Percentiles rank a stretch among this genome's conserved stretches.
These are phyloP conservation scores for Dicentrarchus labrax DNA, from an alignment of 2,113 vertebrate species.

Conservation along the genomic window DNA sequence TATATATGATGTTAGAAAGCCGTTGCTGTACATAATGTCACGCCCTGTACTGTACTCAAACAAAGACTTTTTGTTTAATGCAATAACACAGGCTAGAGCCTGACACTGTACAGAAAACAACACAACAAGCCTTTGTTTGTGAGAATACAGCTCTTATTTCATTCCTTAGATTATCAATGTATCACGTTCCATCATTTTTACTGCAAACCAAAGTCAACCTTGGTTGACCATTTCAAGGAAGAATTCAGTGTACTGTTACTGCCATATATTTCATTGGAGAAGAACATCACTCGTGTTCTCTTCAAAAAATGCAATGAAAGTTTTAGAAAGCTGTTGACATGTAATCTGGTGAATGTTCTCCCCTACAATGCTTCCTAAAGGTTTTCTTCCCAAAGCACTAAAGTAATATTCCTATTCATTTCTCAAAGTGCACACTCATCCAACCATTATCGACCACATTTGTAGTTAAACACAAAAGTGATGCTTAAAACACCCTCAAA, in stretches of 20 bases:
- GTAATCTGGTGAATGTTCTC: neutral
- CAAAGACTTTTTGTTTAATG: neutral
- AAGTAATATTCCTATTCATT: neutral
- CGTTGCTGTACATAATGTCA: neutral
- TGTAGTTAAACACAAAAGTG: neutral
- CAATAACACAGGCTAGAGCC: neutral
- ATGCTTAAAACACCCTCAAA: neutral
- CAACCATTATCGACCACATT: neutral
- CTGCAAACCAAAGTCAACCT: neutral
- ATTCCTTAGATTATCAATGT: neutral
- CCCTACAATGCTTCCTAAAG: neutral
- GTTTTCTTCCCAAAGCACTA: neutral
- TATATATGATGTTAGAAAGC: neutral
- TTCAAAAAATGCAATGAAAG: neutral
- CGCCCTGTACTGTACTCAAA: neutral
- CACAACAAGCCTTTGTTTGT: neutral
- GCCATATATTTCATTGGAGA: neutral
- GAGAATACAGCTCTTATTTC: neutral
- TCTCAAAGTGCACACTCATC: neutral
- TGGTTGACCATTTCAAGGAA: neutral
- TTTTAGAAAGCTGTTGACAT: neutral
- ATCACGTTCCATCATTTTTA: neutral
- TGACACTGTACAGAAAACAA: constrained; percentile 1
- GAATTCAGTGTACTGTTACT: neutral
- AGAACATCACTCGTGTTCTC: no score